These are phyloP conservation scores for Leptodactylus fallax DNA, from an alignment of 2,797 vertebrate genomes.

Conservation along the genomic window DNA sequence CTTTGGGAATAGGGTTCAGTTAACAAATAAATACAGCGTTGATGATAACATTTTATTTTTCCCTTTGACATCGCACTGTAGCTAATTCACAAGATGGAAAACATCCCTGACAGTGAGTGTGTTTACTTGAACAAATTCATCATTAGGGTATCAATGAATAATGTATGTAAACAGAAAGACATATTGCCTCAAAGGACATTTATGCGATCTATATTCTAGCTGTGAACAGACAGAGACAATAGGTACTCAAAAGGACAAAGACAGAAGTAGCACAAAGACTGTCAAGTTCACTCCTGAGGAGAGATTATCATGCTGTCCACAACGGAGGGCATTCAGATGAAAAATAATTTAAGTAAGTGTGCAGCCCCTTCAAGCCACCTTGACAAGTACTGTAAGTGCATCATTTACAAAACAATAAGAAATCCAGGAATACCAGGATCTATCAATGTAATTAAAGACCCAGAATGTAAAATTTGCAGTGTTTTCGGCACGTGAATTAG, in stretches of 20 bases:
- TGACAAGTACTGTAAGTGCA: slow-evolving; percentile 65
- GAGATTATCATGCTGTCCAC: slow-evolving; percentile 68
- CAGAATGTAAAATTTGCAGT: slow-evolving; percentile 68
- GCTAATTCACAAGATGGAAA: slow-evolving; percentile 56
- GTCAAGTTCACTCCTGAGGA: slow-evolving; percentile 66
- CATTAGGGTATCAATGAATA: slow-evolving; percentile 64
- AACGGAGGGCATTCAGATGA: slow-evolving; percentile 68
- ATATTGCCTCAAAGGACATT: slow-evolving; percentile 57
- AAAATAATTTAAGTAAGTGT: slow-evolving; percentile 70
- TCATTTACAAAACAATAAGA: slow-evolving; percentile 68
- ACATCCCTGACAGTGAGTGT: slow-evolving; percentile 36
- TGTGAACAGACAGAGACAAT: slow-evolving; percentile 61
- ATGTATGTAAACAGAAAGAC: slow-evolving; percentile 64
- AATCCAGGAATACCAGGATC: slow-evolving; percentile 63
- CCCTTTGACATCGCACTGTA: slow-evolving; percentile 7
- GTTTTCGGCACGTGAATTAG: slow-evolving; percentile 50
- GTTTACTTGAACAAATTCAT: slow-evolving; percentile 61
- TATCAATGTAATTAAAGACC: slow-evolving; percentile 66
- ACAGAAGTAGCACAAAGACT: slow-evolving; percentile 67
- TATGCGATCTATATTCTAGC: slow-evolving; percentile 60
- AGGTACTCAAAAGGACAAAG: slow-evolving; percentile 66
- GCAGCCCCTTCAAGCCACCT: slow-evolving; percentile 66
- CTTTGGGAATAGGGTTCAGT: neutral
- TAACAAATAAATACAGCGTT: neutral
- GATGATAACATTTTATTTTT: slow-evolving; percentile 14